Base-by-base conservation (phyloP, 2,888 invertebrate species). In the Eurois occulta region DNA sequence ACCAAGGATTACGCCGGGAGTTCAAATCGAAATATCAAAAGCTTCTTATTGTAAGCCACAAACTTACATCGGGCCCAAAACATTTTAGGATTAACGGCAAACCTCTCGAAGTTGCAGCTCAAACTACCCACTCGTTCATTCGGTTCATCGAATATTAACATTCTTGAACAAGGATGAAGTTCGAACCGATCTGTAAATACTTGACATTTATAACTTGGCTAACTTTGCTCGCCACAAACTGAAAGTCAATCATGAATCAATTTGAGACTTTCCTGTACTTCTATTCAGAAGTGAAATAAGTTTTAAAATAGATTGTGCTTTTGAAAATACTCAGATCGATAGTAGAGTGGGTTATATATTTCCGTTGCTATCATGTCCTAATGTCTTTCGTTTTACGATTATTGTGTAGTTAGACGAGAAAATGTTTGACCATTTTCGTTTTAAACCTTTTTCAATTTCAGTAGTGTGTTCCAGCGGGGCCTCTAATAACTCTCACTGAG, bases 71-170 rank as follows among this genome's bases (percentile, higher is more conserved):
- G 28, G 28, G 6, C 18, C 18, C 8, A 6, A 81, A 62, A 55
- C 11, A 62, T 71, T 71, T 64, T 6, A n/a, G 38, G 71, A 84
- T 80, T 65, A 60, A 35, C 24, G 38, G 35, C 11, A 72, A 72
- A 69, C 38, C 69, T 58, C 16, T 72, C 11, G n/a, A 72, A 75
- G 35, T 48, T 46, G 24, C 24, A 21, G 13, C 21, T 24, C 41
- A 32, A 32, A 60, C 18, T 58, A 58, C 60, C 60, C 32, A 60
- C 18, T 60, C 4, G 3, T 60, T 21, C 32, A 18, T 21, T 68
- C 18, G 78, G 72, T 79, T 88, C 46, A 76, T 73, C 21, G 41
- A 88, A 79, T 84, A 81, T 84, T 84, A 84, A 84, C 38, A 68
- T 80, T 71, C 64, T 35, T 65, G 35, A 48, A 65, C 21, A 71